Evolutionary conservation across 2,797 vertebrate species (phyloP).

Genomic region (Petrocephalus sullivani): DNA sequence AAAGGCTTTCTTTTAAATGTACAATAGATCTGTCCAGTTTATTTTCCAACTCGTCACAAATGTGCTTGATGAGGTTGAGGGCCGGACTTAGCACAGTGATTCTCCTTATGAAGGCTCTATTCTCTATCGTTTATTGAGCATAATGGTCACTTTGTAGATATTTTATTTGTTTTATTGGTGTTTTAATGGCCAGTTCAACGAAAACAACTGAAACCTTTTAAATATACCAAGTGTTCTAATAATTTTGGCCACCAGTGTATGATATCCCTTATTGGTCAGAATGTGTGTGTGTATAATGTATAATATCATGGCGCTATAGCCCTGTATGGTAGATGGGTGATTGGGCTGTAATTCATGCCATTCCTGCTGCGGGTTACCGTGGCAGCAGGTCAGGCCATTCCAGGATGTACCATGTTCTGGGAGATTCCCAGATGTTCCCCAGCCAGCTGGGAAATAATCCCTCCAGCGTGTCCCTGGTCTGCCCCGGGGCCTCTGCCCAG

Average conservation of each 20-base stretch:
- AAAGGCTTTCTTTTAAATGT: no score
- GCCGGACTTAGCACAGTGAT: no score
- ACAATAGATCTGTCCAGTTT: no score
- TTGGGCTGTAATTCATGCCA: neutral
- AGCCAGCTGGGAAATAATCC: neutral
- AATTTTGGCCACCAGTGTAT: neutral
- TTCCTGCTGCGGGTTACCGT: neutral
- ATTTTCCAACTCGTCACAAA: no score
- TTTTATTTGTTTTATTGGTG: no score
- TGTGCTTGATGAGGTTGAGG: no score
- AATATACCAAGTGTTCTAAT: no score
- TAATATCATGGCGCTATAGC: neutral
- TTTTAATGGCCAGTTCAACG: no score
- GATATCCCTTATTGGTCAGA: neutral
- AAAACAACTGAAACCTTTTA: no score
- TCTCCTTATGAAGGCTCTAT: no score
- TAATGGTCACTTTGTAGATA: no score
- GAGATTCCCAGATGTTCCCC: neutral
- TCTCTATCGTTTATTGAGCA: no score
- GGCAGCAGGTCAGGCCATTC: neutral
- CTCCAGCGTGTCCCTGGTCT: neutral
- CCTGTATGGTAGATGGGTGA: neutral
- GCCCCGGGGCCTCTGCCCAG: neutral
- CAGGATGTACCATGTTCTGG: neutral
- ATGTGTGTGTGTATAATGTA: neutral